phyloP scores from a whole-genome alignment of 1,140 invertebrate genomes.

The Delia radicum region DNA sequence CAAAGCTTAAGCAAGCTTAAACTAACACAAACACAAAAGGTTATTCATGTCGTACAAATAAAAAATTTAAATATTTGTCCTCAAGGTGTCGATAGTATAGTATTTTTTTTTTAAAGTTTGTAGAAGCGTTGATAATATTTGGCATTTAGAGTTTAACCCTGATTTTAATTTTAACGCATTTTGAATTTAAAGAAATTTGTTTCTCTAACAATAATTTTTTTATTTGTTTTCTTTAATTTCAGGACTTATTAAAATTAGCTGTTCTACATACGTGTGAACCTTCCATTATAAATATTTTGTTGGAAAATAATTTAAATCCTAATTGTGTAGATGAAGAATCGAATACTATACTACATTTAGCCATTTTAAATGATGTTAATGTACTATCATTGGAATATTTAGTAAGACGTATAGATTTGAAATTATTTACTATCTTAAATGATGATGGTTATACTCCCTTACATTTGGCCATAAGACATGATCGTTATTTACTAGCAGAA shows the following conservation, averaged over 20 bases:
- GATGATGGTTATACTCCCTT: conserved; percentile 49
- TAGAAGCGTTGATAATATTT: too few relatives aligned
- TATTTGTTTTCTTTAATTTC: not conserved
- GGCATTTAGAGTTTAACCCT: not conserved
- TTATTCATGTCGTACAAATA: too few relatives aligned
- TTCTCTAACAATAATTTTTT: too few relatives aligned
- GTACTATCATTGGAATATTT: conserved; percentile 35
- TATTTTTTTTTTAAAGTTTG: too few relatives aligned
- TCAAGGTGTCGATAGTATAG: too few relatives aligned
- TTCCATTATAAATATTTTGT: conserved; percentile 34
- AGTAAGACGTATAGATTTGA: conserved; percentile 39
- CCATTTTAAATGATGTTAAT: conserved; percentile 43
- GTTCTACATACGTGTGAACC: conserved; percentile 35
- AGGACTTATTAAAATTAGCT: conserved; percentile 44
- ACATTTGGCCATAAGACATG: conserved; percentile 41
- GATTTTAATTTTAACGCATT: not conserved
- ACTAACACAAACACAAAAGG: too few relatives aligned
- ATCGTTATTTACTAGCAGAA: conserved; percentile 42
- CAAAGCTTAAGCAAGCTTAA: too few relatives aligned
- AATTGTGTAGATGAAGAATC: conserved; percentile 40
- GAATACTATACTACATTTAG: conserved; percentile 44
- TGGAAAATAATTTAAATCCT: conserved; percentile 31
- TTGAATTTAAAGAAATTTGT: not conserved
- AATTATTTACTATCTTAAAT: conserved; percentile 39
- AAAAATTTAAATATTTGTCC: too few relatives aligned